Percentiles rank a stretch among this genome's conserved stretches.
phyloP scores from a whole-genome alignment of 2,888 invertebrate genomes.

The Ormyrus labotus region DNA sequence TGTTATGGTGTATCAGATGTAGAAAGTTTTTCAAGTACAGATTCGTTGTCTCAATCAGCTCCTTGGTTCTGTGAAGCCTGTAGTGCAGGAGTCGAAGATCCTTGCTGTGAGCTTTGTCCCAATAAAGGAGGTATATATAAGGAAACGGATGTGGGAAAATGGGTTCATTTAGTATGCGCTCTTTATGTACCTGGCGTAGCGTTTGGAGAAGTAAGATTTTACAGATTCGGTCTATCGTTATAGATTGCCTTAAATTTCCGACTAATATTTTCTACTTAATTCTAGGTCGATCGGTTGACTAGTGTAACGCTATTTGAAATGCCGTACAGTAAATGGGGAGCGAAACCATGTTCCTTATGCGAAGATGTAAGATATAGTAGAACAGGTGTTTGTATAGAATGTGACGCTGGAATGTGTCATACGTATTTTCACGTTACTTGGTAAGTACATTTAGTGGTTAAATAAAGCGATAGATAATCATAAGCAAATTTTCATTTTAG shows the following conservation, averaged over 20 bases:
- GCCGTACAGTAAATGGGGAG: constrained; percentile 98
- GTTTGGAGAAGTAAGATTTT: constrained; percentile 88
- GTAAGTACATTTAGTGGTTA: constrained; percentile 74
- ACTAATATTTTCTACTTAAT: too few species aligned
- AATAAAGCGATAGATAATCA: too few species aligned
- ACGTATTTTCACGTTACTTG: constrained; percentile 99
- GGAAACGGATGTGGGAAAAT: constrained; percentile 97
- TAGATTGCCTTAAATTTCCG: too few species aligned
- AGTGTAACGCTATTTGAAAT: constrained; percentile 97
- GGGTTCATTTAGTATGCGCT: constrained; percentile 99
- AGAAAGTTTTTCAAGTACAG: constrained; percentile 93
- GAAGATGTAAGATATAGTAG: constrained; percentile 90
- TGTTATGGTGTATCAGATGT: constrained; percentile 97
- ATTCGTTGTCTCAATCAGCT: constrained; percentile 96
- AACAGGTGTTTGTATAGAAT: constrained; percentile 96
- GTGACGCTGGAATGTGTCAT: constrained; percentile 99
- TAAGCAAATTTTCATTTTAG: constrained; percentile 74
- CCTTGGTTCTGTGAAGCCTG: constrained; percentile 99
- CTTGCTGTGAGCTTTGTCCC: constrained; percentile 96
- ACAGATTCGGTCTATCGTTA: neutral
- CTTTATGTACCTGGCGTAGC: constrained; percentile 98
- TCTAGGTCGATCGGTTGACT: constrained; percentile 87
- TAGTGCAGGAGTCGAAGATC: constrained; percentile 91
- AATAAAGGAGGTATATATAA: constrained; percentile 94
- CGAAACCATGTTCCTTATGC: constrained; percentile 93